These are phyloP conservation scores for Aphelenchoides avenae DNA, from an alignment of 1,140 invertebrate species.

Conservation along the genomic window DNA sequence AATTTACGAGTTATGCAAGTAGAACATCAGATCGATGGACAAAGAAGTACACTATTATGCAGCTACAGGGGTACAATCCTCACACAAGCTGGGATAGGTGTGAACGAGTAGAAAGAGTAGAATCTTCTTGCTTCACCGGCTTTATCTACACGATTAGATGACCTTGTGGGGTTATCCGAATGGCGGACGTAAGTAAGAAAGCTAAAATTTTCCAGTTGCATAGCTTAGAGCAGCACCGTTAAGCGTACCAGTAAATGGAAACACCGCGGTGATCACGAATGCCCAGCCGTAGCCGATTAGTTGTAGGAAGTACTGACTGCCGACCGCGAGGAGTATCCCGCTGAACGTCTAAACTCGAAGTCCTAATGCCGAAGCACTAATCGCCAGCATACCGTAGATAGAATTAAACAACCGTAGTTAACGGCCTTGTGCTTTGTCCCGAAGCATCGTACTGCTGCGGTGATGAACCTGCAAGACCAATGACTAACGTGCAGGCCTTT, in stretches of 20 bases:
- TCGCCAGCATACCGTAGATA: conserved; percentile 45
- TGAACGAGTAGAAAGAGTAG: no score
- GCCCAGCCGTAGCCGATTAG: conserved; percentile 52
- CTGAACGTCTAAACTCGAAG: conserved; percentile 40
- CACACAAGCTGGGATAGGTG: no score
- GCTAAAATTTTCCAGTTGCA: conserved; percentile 40
- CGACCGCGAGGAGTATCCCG: conserved; percentile 45
- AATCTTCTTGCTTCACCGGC: no score
- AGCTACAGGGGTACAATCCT: no score
- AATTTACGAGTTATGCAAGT: no score
- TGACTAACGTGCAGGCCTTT: no score
- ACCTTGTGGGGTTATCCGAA: conserved; percentile 54
- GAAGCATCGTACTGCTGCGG: conserved; percentile 53
- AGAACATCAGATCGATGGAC: no score
- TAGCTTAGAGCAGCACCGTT: conserved; percentile 5
- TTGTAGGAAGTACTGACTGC: conserved; percentile 48
- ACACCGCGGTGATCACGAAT: conserved; percentile 53
- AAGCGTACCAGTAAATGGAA: conserved; percentile 49
- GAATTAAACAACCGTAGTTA: conserved; percentile 56
- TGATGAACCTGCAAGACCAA: no score
- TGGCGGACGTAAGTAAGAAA: conserved; percentile 49
- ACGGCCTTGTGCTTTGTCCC: conserved; percentile 49
- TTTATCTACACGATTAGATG: conserved; percentile 49
- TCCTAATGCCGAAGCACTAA: neutral
- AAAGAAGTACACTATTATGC: no score